phyloP scores from a whole-genome alignment of 1,140 invertebrate genomes.

The Adoxophyes honmai region DNA sequence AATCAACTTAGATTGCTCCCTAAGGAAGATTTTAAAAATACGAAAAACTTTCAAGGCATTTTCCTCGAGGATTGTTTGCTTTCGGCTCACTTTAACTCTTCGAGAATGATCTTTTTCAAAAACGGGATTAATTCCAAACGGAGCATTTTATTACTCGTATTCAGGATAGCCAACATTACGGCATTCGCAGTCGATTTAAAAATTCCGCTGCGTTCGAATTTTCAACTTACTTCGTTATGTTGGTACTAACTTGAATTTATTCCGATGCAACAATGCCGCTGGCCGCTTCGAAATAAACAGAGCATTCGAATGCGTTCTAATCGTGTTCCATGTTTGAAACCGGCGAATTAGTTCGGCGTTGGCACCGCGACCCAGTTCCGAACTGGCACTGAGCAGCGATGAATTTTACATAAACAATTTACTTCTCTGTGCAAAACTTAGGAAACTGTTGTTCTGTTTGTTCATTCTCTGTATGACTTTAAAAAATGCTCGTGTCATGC shows the following conservation, averaged over 20 bases:
- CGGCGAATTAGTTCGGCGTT: not conserved
- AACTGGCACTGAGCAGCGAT: not conserved
- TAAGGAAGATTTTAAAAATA: not conserved
- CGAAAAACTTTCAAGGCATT: not conserved
- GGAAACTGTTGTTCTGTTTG: too few species aligned
- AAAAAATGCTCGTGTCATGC: too few species aligned
- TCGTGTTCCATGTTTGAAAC: not conserved
- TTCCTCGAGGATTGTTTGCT: not conserved
- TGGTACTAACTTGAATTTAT: slow-evolving; percentile 9
- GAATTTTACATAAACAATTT: too few species aligned
- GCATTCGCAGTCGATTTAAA: not conserved
- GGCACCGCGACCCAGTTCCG: not conserved
- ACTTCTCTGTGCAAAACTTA: too few species aligned
- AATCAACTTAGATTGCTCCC: not conserved
- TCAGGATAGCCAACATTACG: not conserved
- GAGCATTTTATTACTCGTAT: not conserved
- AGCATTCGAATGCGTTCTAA: not conserved
- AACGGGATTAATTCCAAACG: too few species aligned
- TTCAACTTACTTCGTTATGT: not conserved
- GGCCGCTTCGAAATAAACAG: not conserved
- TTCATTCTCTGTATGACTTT: too few species aligned
- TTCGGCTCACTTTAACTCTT: not conserved
- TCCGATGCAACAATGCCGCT: not conserved
- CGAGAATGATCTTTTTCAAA: too few species aligned
- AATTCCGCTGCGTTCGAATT: slow-evolving; percentile 6